Evolutionary conservation across 2,888 invertebrate species (phyloP), one percentile per base, ranked within the genome.

Genomic region (Ganaspis brasiliensis): DNA sequence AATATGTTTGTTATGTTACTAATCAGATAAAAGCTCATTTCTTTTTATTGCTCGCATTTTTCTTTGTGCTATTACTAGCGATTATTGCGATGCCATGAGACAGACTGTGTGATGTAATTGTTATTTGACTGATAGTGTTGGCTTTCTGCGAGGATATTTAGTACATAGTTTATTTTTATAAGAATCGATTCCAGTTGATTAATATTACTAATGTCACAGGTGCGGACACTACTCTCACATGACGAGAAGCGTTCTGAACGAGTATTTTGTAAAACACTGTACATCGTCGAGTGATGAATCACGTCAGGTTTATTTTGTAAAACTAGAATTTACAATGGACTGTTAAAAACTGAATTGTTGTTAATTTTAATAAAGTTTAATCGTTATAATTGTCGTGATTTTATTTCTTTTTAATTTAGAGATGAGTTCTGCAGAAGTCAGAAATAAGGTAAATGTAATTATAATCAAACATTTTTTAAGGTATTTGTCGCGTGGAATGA

Each of bases 141-240:
- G 45, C 45, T 67, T 67, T 14, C 45, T 67, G 24, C 67, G 67
- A 24, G 31, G 26, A 16, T 31, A 16, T 31, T 31, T 31, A 59
- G 57, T 57, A 26, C 21, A 21, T 9, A 67, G 24, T 6, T 3
- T 67, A 21, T 67, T 67, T 24, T 67, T 67, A 45, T n/a, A 67
- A 67, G 14, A 67, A 26, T 80, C 80, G 77, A 81, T 78, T 75
- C 74, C 82, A 85, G 83, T 86, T 84, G 82, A 85, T 85, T 83
- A 83, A 79, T 85, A 81, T 86, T 87, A 86, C 86, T 89, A 88
- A 89, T 89, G 87, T 88, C 89, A 86, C 87, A 89, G 89, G 89
- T 89, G 84, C 85, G 82, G 84, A 82, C 81, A 82, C 84, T 81
- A 79, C 81, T 82, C 83, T 82, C 86, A 85, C 86, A 84, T 84